A percentile compares a stretch with the other conserved stretches of the same genome.
Evolutionary conservation across 2,797 vertebrate species (phyloP).

Genomic region (Onychomys arenicola): DNA sequence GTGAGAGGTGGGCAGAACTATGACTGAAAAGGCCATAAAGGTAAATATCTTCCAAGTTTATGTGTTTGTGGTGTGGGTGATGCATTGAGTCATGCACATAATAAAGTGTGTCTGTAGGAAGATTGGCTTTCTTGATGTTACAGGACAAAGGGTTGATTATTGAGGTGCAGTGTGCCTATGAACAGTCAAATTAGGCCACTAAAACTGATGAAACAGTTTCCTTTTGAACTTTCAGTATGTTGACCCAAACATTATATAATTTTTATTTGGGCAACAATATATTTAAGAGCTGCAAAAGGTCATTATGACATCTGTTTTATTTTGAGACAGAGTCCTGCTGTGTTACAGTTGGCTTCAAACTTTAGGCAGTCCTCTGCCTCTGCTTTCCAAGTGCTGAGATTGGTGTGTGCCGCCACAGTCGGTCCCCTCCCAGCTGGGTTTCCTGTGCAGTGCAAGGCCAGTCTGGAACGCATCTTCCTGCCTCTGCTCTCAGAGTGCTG

Average conservation of each 20-base stretch:
- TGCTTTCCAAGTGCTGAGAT: not conserved
- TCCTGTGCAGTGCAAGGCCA: not conserved
- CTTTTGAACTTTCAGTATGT: not conserved
- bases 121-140: not conserved
- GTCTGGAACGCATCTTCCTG: not conserved
- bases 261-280: constrained; percentile 72
- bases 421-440: too few relatives aligned
- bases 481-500: not conserved
- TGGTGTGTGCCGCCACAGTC: too few relatives aligned
- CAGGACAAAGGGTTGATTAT: not conserved
- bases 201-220: not conserved
- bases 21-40: not conserved
- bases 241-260: not conserved
- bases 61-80: not conserved
- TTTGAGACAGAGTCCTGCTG: not conserved
- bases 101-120: too few relatives aligned
- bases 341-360: not conserved
- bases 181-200: not conserved
- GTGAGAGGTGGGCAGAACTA: not conserved
- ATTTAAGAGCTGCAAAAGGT: not conserved
- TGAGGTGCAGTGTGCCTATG: not conserved
- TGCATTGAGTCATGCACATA: not conserved
- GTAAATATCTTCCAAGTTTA: not conserved
- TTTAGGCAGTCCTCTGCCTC: not conserved
- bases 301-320: not conserved